phyloP scores from a whole-genome alignment of 2,113 vertebrate species.

The Euleptes europaea region DNA sequence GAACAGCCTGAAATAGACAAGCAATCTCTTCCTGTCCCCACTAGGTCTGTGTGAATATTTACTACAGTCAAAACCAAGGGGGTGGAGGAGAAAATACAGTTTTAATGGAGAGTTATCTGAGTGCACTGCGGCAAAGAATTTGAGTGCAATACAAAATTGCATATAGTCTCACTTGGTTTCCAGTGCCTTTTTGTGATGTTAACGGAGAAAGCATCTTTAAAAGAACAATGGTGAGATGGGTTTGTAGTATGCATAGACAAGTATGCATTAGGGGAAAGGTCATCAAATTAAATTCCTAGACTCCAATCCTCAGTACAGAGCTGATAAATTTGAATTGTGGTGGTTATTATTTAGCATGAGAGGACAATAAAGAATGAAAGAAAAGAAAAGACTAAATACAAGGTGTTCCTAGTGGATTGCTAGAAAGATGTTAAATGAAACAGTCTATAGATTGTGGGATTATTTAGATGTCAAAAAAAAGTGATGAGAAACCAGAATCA shows the following conservation, averaged over 20 bases:
- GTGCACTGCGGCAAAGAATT: constrained; percentile 57
- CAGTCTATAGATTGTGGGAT: background rate
- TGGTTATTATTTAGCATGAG: constrained; percentile 51
- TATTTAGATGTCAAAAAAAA: constrained; percentile 32
- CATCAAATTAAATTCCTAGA: constrained; percentile 64
- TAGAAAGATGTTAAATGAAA: constrained; percentile 36
- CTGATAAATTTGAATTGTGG: constrained; percentile 59
- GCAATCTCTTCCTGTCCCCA: constrained; percentile 30
- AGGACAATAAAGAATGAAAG: constrained; percentile 57
- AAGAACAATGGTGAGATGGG: constrained; percentile 60
- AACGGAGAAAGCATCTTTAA: constrained; percentile 65
- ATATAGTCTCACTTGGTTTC: constrained; percentile 61
- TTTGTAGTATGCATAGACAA: constrained; percentile 47
- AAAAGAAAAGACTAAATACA: too few relatives aligned
- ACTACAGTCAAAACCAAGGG: constrained; percentile 30
- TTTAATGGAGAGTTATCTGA: constrained; percentile 57
- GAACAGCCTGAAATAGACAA: constrained; percentile 39
- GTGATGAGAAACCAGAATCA: constrained; percentile 33
- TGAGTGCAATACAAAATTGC: constrained; percentile 57
- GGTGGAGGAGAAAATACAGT: constrained; percentile 24
- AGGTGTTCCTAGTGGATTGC: constrained; percentile 14
- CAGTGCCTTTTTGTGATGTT: constrained; percentile 57
- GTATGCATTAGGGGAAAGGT: constrained; percentile 44
- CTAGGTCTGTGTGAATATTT: constrained; percentile 41
- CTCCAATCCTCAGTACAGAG: constrained; percentile 50